phyloP scores from a whole-genome alignment of 1,140 invertebrate species.

The Drosophila sp. region DNA sequence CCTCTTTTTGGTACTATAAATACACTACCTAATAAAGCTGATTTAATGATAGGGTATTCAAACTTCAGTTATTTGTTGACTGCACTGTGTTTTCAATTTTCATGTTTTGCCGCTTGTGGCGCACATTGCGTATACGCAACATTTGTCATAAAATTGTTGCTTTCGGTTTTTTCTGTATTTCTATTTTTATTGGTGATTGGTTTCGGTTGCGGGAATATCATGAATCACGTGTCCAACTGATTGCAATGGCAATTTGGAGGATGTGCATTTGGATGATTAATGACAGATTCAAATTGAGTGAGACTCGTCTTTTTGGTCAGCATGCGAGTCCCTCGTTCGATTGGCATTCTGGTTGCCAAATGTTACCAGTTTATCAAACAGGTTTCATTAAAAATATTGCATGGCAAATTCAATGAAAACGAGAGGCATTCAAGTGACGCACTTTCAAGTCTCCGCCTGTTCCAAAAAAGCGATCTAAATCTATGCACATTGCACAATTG shows the following conservation, averaged over 20 bases:
- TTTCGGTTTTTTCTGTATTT: slow-evolving; percentile 22
- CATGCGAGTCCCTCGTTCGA: slow-evolving; percentile 12
- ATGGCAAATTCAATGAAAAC: slow-evolving; percentile 46
- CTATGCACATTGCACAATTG: slow-evolving; percentile 58
- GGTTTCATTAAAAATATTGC: slow-evolving; percentile 53
- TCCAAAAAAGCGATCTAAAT: slow-evolving; percentile 13
- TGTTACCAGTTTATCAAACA: slow-evolving; percentile 66
- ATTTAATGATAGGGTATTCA: neutral
- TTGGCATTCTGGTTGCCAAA: slow-evolving; percentile 43
- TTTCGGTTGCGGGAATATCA: neutral
- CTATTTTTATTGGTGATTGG: slow-evolving; percentile 22
- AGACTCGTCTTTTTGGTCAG: slow-evolving; percentile 5
- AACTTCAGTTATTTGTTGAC: neutral
- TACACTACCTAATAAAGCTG: neutral
- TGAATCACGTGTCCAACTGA: neutral
- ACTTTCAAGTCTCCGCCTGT: slow-evolving; percentile 48
- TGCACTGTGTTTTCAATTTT: neutral
- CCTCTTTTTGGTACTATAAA: too few relatives aligned
- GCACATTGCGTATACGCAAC: slow-evolving; percentile 70
- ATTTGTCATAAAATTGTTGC: slow-evolving; percentile 56
- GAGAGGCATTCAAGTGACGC: slow-evolving; percentile 40
- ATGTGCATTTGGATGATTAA: slow-evolving; percentile 66
- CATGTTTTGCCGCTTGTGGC: slow-evolving; percentile 10
- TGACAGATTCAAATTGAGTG: slow-evolving; percentile 4
- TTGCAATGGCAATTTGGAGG: slow-evolving; percentile 38